These are phyloP conservation scores for Neolamprologus devosi DNA, from an alignment of 2,113 vertebrate genomes.

Conservation along the genomic window DNA sequence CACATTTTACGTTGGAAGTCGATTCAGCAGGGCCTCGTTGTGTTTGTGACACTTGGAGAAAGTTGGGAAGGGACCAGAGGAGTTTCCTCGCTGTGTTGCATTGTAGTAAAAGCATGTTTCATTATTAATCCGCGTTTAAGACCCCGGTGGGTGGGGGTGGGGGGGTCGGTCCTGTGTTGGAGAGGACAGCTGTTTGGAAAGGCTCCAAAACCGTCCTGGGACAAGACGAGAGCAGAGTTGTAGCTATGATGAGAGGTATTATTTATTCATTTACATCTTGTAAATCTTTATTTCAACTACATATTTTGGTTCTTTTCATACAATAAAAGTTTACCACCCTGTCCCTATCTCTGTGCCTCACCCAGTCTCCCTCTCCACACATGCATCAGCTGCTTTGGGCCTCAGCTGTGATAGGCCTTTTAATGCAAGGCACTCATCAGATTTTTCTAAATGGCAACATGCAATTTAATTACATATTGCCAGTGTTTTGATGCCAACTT, in stretches of 20 bases:
- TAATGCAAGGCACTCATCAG: background rate
- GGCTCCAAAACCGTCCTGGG: background rate
- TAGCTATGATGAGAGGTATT: background rate
- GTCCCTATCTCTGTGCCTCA: conserved; percentile 10
- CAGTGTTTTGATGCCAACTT: background rate
- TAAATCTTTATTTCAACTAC: background rate
- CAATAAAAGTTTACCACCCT: background rate
- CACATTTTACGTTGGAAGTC: background rate
- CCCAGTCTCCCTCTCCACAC: background rate
- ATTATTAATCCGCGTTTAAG: background rate
- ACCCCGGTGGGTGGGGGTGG: background rate
- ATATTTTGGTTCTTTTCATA: background rate
- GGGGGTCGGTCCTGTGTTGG: background rate
- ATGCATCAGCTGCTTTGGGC: conserved; percentile 38
- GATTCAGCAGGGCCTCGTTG: conserved; percentile 7
- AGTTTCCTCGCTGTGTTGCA: background rate
- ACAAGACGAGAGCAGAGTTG: background rate
- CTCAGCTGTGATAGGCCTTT: conserved; percentile 22
- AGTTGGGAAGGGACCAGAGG: conserved; percentile 12
- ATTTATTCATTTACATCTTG: background rate
- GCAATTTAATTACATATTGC: background rate
- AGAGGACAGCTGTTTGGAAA: background rate
- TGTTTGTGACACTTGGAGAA: conserved; percentile 25
- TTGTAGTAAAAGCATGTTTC: background rate
- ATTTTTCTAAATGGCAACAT: background rate